Percentiles rank a stretch among this genome's conserved stretches.
These are phyloP conservation scores for Mungos mungo DNA, from an alignment of 2,113 vertebrate genomes.

Conservation along the genomic window DNA sequence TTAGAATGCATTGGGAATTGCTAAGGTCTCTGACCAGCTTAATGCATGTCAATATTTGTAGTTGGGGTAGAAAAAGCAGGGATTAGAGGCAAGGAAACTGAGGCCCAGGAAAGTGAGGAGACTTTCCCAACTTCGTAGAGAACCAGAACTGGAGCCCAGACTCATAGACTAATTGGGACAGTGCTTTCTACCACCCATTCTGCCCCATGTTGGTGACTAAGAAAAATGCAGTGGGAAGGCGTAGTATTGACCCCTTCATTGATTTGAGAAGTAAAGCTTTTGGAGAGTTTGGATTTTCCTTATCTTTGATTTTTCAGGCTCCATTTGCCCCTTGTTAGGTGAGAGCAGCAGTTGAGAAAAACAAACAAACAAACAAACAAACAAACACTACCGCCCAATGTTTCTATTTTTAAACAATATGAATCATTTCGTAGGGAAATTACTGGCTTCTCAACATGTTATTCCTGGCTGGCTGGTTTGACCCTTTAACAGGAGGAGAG, in stretches of 20 bases:
- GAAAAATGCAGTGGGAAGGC: background rate
- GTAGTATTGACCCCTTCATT: background rate
- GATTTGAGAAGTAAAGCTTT: background rate
- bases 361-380: background rate
- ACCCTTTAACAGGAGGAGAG: background rate
- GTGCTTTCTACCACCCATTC: background rate
- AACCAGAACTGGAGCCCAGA: background rate
- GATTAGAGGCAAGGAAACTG: background rate
- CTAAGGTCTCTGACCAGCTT: background rate
- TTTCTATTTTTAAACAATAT: constrained; percentile 24
- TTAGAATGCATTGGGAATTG: background rate
- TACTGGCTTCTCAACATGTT: background rate
- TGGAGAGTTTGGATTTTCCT: background rate
- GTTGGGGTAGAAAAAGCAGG: background rate
- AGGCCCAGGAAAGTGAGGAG: background rate
- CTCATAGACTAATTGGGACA: background rate
- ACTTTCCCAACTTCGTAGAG: background rate
- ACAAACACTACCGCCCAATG: background rate
- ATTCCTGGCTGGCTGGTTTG: background rate
- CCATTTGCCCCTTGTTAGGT: background rate
- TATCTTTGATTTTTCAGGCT: constrained; percentile 20
- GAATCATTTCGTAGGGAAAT: background rate
- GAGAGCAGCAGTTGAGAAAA: background rate
- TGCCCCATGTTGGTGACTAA: background rate
- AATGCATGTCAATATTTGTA: background rate